These are phyloP conservation scores for Hemiprocne comata DNA, from an alignment of 2,113 vertebrate species.

Conservation along the genomic window DNA sequence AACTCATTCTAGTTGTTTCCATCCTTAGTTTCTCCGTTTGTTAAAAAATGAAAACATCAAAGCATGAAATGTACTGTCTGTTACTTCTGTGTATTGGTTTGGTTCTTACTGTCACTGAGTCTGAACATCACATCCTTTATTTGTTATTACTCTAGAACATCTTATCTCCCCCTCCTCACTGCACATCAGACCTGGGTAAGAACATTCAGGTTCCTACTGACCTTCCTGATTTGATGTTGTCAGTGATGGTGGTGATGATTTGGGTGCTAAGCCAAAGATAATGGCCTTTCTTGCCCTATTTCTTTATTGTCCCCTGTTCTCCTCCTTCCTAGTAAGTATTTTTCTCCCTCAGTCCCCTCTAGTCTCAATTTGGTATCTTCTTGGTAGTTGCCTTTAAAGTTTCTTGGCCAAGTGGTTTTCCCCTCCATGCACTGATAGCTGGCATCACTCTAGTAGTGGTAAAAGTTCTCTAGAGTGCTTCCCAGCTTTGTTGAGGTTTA, in stretches of 20 bases:
- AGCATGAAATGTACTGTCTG: background rate
- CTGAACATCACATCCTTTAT: background rate
- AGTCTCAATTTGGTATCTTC: background rate
- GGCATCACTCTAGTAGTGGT: background rate
- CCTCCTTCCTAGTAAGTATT: background rate
- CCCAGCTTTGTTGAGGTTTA: slow-evolving; percentile 10
- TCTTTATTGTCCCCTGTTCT: background rate
- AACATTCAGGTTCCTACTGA: background rate
- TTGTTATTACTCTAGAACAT: background rate
- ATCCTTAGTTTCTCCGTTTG: background rate
- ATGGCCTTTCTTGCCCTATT: background rate
- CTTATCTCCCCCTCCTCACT: background rate
- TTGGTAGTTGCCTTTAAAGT: background rate
- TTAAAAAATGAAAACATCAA: background rate
- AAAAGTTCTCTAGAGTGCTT: background rate
- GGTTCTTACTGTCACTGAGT: background rate
- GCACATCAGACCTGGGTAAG: background rate
- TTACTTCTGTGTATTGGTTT: background rate
- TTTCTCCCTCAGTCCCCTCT: background rate
- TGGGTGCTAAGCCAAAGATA: background rate
- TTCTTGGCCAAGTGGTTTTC: background rate
- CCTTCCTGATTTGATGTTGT: background rate
- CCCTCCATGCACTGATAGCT: background rate
- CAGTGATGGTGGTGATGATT: background rate
- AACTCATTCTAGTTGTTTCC: background rate